phyloP scores from a whole-genome alignment of 2,113 vertebrate species.

The Ursus arctos region DNA sequence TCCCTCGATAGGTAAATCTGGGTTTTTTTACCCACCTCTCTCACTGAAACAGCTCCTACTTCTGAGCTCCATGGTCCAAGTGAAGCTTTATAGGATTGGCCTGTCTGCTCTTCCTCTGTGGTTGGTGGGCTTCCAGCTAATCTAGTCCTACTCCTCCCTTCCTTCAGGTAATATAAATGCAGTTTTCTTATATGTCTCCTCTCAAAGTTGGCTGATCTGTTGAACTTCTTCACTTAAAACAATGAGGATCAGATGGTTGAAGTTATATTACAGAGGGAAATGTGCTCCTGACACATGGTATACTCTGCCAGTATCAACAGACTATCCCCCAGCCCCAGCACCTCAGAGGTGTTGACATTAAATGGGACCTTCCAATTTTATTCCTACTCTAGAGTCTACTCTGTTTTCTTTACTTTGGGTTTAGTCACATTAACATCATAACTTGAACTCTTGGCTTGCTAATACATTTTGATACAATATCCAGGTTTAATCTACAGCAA shows the following conservation, averaged over 20 bases:
- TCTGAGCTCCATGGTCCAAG: neutral
- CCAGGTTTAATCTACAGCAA: neutral
- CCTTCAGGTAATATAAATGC: neutral
- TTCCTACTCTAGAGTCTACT: neutral
- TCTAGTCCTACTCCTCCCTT: neutral
- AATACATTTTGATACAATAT: neutral
- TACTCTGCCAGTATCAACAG: neutral
- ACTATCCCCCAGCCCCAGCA: neutral
- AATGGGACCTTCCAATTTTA: neutral
- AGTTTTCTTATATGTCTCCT: neutral
- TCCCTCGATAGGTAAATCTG: neutral
- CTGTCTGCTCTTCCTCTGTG: neutral
- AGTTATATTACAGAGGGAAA: neutral
- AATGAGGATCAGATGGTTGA: neutral
- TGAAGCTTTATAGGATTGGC: neutral
- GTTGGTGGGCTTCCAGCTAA: constrained; percentile 4
- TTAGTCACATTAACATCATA: neutral
- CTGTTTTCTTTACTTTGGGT: neutral
- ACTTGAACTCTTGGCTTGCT: constrained; percentile 2
- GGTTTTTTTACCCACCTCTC: neutral
- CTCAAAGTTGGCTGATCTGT: neutral
- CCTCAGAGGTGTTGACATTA: neutral
- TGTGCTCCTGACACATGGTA: neutral
- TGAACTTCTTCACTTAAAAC: neutral
- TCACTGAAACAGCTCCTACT: neutral